These are phyloP conservation scores for Ariolimax columbianus DNA, from an alignment of 2,888 invertebrate species.

Conservation along the genomic window DNA sequence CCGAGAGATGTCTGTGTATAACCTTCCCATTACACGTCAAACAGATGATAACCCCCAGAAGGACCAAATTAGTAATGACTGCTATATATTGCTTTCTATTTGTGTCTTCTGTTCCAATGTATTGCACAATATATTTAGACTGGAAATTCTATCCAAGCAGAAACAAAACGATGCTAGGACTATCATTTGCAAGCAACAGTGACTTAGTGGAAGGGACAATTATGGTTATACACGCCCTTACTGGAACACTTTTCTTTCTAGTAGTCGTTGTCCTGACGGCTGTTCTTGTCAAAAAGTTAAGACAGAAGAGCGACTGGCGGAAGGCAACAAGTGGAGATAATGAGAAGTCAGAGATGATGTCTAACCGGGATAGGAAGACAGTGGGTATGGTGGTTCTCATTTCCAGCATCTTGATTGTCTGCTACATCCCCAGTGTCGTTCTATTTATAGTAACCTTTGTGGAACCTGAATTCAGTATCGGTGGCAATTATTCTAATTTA, in stretches of 20 bases:
- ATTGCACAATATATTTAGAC: background rate
- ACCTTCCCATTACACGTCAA: conserved; percentile 23
- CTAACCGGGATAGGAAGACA: background rate
- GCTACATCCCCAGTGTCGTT: conserved; percentile 1
- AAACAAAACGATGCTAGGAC: conserved; percentile 11
- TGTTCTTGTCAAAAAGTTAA: conserved; percentile 6
- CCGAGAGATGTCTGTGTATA: conserved; percentile 30
- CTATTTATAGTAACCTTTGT: background rate
- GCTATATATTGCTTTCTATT: background rate
- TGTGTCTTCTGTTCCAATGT: conserved; percentile 2
- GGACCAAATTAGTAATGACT: background rate
- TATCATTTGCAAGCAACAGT: background rate
- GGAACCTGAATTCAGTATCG: conserved; percentile 12
- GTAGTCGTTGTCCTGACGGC: background rate
- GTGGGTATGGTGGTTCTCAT: background rate
- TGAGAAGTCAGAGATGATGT: background rate
- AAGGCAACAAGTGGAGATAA: background rate
- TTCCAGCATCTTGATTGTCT: background rate
- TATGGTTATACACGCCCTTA: background rate
- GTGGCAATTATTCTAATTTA: background rate
- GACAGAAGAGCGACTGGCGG: conserved; percentile 2
- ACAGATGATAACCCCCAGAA: conserved; percentile 18
- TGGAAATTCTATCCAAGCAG: conserved; percentile 27
- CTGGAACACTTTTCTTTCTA: background rate
- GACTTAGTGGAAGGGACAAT: background rate